Percentiles rank a stretch among this genome's conserved stretches.
These are phyloP conservation scores for Enhydra lutris DNA, from an alignment of 2,113 vertebrate species.

Conservation along the genomic window DNA sequence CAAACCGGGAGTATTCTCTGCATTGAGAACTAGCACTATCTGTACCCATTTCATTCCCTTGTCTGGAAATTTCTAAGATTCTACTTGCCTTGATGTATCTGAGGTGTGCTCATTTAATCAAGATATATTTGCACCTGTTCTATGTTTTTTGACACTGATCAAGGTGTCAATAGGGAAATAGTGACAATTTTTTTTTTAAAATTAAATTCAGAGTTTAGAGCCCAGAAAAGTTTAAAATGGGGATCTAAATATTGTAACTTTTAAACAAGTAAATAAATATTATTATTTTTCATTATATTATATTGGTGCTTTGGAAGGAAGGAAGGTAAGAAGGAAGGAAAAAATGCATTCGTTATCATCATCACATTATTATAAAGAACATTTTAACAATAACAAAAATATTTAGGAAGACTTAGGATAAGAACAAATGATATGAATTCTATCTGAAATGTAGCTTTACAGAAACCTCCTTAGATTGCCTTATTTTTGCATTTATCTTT, in stretches of 20 bases:
- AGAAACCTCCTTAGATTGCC: not conserved
- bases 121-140: not conserved
- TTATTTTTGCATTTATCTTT: not conserved
- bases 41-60: not conserved
- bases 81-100: not conserved
- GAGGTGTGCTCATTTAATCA: not conserved
- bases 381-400: not conserved
- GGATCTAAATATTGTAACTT: not conserved
- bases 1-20: not conserved
- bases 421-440: not conserved
- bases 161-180: not conserved
- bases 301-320: not conserved
- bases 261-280: not conserved
- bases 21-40: fast-evolving
- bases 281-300: not conserved
- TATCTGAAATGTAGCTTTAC: not conserved
- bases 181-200: not conserved
- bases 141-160: not conserved
- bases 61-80: not conserved
- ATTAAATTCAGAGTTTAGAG: not conserved
- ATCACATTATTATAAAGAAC: not conserved
- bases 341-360: not conserved
- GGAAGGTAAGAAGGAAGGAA: not conserved
- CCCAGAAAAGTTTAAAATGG: not conserved
- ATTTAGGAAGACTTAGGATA: not conserved